Evolutionary conservation across 2,113 vertebrate genomes (phyloP).

Genomic region (Phoenicopterus ruber): DNA sequence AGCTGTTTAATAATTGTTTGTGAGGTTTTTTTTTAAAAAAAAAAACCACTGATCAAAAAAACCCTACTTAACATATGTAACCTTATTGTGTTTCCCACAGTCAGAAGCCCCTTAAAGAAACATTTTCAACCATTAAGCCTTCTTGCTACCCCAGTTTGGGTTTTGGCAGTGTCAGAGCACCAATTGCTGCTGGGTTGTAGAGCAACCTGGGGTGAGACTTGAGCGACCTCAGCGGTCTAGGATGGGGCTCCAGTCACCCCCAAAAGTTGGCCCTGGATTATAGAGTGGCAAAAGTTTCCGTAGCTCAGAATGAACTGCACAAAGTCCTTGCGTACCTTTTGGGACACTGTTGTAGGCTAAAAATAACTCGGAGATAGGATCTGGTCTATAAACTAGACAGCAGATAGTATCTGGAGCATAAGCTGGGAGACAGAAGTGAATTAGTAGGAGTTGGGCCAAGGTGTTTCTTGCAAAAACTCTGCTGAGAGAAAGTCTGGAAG

Average conservation of each 20-base stretch:
- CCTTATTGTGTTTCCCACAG: neutral
- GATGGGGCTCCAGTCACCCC: accelerated
- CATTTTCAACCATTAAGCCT: neutral
- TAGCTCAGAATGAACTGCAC: neutral
- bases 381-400: neutral
- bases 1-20: neutral
- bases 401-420: neutral
- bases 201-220: neutral
- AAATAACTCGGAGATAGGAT: neutral
- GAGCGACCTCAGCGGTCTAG: neutral
- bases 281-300: neutral
- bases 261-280: neutral
- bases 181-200: neutral
- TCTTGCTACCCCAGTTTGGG: neutral
- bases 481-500: neutral
- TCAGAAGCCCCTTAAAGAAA: neutral
- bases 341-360: neutral
- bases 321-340: neutral
- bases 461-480: neutral
- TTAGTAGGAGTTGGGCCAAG: neutral
- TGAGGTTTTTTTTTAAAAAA: neutral
- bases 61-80: neutral
- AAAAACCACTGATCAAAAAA: neutral
- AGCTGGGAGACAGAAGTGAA: neutral
- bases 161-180: neutral